Base-by-base conservation (phyloP, 1,140 invertebrate genomes). In the Sinonovacula constricta region DNA sequence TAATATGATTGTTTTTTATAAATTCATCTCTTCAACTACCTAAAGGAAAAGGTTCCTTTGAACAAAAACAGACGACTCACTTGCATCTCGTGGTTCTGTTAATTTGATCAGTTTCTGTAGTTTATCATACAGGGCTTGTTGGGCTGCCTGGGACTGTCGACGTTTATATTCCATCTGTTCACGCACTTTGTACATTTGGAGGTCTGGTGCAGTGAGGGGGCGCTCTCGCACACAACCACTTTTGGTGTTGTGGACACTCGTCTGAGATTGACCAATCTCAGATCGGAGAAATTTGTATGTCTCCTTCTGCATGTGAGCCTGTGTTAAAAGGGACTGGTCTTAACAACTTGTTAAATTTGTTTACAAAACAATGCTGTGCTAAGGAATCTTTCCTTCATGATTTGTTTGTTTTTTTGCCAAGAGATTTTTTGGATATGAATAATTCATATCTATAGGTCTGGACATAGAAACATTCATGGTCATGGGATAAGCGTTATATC, bases 181-280 rank as follows among this genome's bases (percentile, higher is more conserved):
- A 14, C 24, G 65, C n/a, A 24, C 24, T 66, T 62, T 45, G 53
- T 82, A 57, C 51, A 56, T n/a, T 54, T 63, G 24, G n/a, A 88
- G 59, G 59, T 84, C 77, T 33, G 88, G 87, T 18, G 86, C 87
- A n/a, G 86, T 86, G 39, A 89, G 68, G n/a, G 86, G 87, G 28
- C 87, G 83, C 18, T 79, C 67, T 30, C 88, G 74, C 0, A 88
- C 80, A 69, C 76, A 86, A 12, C 88, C 88, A 3, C 85, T 87
- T 24, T 84, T 84, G 12, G 84, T 83, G 56, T 72, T 60, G 67
- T 88, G 83, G 10, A 89, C 82, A n/a, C 75, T 82, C 18, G 83
- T 82, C 76, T 88, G 83, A 12, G 88, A 88, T 45, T 80, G 54
- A 26, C 18, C 59, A 15, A 89, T 74, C 31, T 88, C 87, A 22